Evolutionary conservation across 2,888 invertebrate species (phyloP).

Genomic region (Dicycla oo): DNA sequence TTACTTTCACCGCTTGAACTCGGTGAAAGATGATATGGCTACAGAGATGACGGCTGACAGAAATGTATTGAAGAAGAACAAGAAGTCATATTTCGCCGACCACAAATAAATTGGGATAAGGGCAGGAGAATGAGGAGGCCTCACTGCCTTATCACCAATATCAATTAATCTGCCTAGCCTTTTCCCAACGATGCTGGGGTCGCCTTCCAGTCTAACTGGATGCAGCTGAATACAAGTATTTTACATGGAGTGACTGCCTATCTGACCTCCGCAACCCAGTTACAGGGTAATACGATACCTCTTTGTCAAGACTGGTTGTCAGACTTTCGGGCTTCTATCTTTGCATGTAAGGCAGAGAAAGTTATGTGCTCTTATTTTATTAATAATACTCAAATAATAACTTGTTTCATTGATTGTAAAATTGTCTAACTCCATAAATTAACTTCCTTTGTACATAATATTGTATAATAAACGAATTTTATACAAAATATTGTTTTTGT

Average conservation of each 20-base stretch:
- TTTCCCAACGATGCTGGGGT: not conserved
- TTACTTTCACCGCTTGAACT: too few species aligned
- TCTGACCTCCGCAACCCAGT: not conserved
- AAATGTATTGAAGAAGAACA: too few species aligned
- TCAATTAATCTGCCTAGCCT: not conserved
- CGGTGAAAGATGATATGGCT: too few species aligned
- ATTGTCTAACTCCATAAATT: not conserved
- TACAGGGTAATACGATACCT: not conserved
- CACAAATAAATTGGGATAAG: too few species aligned
- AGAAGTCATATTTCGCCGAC: too few species aligned
- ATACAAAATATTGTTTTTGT: conserved; percentile 12
- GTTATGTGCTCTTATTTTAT: not conserved
- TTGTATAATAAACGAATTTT: conserved; percentile 49
- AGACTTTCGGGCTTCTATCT: not conserved
- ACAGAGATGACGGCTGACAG: too few species aligned
- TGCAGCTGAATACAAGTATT: not conserved
- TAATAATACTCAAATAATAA: not conserved
- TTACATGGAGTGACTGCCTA: not conserved
- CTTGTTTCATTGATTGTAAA: conserved; percentile 11
- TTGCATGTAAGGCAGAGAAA: not conserved
- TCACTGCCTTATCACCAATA: too few species aligned
- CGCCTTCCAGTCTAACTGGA: not conserved
- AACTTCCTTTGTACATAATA: conserved; percentile 47
- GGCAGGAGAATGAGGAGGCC: too few species aligned
- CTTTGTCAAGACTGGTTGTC: not conserved